These are phyloP conservation scores for Xiphophorus maculatus DNA, from an alignment of 2,113 vertebrate species.

Conservation along the genomic window DNA sequence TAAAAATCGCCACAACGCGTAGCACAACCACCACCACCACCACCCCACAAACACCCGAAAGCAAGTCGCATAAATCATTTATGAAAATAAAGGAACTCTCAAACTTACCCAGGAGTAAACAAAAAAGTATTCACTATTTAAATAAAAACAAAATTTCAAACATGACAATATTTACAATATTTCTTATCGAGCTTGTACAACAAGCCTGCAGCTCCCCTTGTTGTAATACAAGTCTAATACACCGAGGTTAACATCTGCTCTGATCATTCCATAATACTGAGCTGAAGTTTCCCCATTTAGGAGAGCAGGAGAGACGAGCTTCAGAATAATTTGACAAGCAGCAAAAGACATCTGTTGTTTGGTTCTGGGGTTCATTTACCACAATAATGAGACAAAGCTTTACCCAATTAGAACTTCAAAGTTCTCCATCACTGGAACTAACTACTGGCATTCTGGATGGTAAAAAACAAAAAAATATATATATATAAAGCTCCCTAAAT, in stretches of 20 bases:
- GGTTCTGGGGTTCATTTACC: not conserved
- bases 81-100: not conserved
- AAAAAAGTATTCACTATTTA: slow-evolving; percentile 6
- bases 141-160: slow-evolving; percentile 36
- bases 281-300: not conserved
- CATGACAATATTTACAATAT: slow-evolving; percentile 70
- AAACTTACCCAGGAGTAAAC: slow-evolving; percentile 74
- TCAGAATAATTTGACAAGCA: not conserved
- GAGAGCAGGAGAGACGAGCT: not conserved
- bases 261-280: slow-evolving; percentile 10
- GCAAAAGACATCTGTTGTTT: not conserved
- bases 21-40: not conserved
- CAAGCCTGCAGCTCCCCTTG: slow-evolving; percentile 8
- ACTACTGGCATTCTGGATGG: not conserved
- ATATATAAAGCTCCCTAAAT: not conserved
- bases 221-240: slow-evolving; percentile 31
- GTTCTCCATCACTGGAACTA: not conserved
- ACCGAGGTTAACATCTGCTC: not conserved
- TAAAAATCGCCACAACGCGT: not conserved
- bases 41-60: not conserved
- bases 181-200: slow-evolving; percentile 26
- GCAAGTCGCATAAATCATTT: not conserved
- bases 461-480: not conserved
- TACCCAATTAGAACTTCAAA: not conserved
- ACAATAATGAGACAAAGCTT: not conserved